These are phyloP conservation scores for Papio anubis DNA, from an alignment of 2,113 vertebrate genomes.

Conservation along the genomic window DNA sequence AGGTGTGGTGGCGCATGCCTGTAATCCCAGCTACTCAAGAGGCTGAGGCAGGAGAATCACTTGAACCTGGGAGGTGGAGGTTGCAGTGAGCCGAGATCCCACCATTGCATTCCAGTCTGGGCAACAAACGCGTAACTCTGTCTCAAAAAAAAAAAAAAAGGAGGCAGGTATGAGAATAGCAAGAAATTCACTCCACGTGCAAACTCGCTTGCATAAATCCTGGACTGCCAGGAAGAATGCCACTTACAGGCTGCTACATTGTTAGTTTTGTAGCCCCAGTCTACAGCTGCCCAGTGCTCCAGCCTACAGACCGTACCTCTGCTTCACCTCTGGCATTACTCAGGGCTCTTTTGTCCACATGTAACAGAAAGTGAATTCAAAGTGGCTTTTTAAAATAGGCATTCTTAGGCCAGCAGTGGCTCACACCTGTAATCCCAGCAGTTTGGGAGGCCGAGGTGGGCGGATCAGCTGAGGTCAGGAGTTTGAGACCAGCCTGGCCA, in stretches of 20 bases:
- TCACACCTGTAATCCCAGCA: not conserved
- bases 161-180: not conserved
- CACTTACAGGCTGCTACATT: not conserved
- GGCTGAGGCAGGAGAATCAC: no score
- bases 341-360: not conserved
- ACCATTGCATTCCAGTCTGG: no score
- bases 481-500: not conserved
- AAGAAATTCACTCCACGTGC: not conserved
- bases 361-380: slow-evolving; percentile 18
- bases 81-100: no score
- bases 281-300: not conserved
- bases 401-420: no score
- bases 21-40: no score
- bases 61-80: no score
- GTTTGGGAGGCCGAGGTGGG: not conserved
- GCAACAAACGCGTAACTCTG: no score
- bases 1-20: no score
- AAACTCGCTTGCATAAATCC: not conserved
- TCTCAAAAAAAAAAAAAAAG: not conserved
- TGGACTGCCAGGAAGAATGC: not conserved
- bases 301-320: not conserved
- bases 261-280: not conserved
- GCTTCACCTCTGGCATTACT: not conserved
- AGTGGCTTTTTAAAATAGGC: not conserved
- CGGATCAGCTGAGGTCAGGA: not conserved